Evolutionary conservation across 2,888 invertebrate genomes (phyloP).

Genomic region (Itoplectis maculator): DNA sequence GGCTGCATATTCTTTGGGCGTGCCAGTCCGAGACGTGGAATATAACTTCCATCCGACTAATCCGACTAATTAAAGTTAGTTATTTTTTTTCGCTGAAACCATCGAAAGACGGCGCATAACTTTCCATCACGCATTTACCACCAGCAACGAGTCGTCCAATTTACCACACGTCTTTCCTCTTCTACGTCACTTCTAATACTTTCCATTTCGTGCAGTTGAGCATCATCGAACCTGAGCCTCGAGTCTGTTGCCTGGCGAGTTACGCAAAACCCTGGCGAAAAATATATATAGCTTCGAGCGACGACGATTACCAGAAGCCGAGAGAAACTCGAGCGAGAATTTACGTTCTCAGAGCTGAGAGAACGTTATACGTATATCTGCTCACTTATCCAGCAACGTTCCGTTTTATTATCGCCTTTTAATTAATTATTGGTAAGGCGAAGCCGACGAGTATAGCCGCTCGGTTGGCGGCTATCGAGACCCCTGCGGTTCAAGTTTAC

Average conservation of each 20-base stretch:
- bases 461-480: slow-evolving; percentile 6
- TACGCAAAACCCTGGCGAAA: slow-evolving; percentile 57
- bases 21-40: slow-evolving; percentile 44
- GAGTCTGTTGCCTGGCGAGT: slow-evolving; percentile 22
- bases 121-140: slow-evolving; percentile 42
- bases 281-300: not conserved
- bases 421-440: slow-evolving; percentile 16
- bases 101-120: slow-evolving; percentile 31
- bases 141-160: not conserved
- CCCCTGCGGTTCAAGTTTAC: slow-evolving; percentile 10
- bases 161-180: slow-evolving; percentile 5
- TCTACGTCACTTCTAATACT: slow-evolving; percentile 49
- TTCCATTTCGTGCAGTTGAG: slow-evolving; percentile 39
- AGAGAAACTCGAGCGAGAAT: slow-evolving; percentile 11
- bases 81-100: slow-evolving; percentile 18
- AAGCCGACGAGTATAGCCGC: not conserved
- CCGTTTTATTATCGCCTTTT: slow-evolving; percentile 15
- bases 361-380: slow-evolving; percentile 1
- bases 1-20: not conserved
- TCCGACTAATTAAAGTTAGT: slow-evolving; percentile 37
- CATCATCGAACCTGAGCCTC: slow-evolving; percentile 41
- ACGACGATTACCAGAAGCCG: not conserved
- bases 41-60: too few species aligned
- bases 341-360: not conserved
- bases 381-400: not conserved